Evolutionary conservation across 1,140 invertebrate genomes (phyloP), one percentile per base, ranked within the genome.

Genomic region (Pachypeltis micranthus): DNA sequence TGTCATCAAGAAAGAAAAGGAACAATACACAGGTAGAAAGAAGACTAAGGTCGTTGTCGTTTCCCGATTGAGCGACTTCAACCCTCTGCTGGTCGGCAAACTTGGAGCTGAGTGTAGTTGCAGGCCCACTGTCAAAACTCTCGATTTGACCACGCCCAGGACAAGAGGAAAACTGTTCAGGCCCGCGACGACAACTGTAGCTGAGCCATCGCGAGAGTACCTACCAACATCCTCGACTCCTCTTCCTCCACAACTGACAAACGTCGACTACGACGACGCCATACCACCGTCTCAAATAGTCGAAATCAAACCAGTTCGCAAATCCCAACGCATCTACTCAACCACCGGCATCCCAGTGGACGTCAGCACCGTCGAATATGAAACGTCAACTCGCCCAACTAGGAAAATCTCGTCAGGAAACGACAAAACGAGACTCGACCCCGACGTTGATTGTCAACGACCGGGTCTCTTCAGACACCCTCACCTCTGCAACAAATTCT

Each of bases 381-480:
- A 29, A 4, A 23, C 57, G 2, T 63, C 62, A 16, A 56, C 62
- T 24, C 26, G 47, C 16, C 62, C 62, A 31, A 29, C 34, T 16
- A 2, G 44, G 14, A 61, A 55, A 51, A 31, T 55, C 21, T 31
- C 61, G 19, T 62, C 61, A 4, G 24, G 27, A 29, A 7, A n/a
- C 21, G 28, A n/a, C 23, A 14, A 26, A 56, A 51, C 28, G 27
- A 55, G 58, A 34, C 4, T 27, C 44, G 29, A 24, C 24, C 19
- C 31, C 44, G 21, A 63, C 51, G 64, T 75, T 71, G 82, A 87
- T 26, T 91, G 88, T 70, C 82, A 86, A 64, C 77, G 88, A 69
- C 80, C 87, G 3, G 89, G 89, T 69, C 77, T 91, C 0, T 91
- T 91, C 77, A 78, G 87, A 70, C 88, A 91, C 72, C 89, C 89